Evolutionary conservation across 2,888 invertebrate species (phyloP).

Genomic region (Rhagonycha fulva): DNA sequence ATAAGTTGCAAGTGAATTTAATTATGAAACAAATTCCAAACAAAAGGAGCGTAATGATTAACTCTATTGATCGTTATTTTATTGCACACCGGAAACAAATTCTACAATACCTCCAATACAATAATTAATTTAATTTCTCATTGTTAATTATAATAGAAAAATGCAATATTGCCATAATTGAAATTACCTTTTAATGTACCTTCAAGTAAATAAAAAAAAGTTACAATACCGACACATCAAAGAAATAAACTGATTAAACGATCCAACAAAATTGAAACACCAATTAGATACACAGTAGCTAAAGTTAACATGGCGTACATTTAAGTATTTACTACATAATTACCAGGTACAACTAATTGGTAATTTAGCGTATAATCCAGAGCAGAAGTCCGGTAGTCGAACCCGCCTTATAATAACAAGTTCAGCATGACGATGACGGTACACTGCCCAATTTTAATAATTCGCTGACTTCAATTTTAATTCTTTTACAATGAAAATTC

Average conservation of each 20-base stretch:
- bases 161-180: slow-evolving; percentile 14
- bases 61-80: slow-evolving; percentile 22
- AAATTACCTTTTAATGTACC: slow-evolving; percentile 15
- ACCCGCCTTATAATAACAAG: slow-evolving; percentile 31
- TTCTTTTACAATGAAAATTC: background rate
- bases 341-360: slow-evolving; percentile 45
- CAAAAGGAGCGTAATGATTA: slow-evolving; percentile 14
- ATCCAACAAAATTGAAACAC: slow-evolving; percentile 18
- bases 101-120: slow-evolving; percentile 16
- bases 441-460: slow-evolving; percentile 27
- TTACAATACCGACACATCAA: slow-evolving; percentile 11
- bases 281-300: slow-evolving; percentile 33
- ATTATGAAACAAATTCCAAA: slow-evolving; percentile 16
- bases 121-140: slow-evolving; percentile 16
- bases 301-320: slow-evolving; percentile 30
- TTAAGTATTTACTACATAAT: slow-evolving; percentile 40
- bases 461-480: slow-evolving; percentile 20
- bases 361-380: slow-evolving; percentile 44
- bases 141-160: slow-evolving; percentile 20
- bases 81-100: slow-evolving; percentile 20
- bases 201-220: slow-evolving; percentile 5
- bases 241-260: slow-evolving; percentile 19
- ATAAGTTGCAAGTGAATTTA: slow-evolving; percentile 11
- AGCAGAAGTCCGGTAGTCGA: slow-evolving; percentile 27
- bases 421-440: slow-evolving; percentile 25